Percentiles rank a stretch among this genome's conserved stretches.
Evolutionary conservation across 2,113 vertebrate genomes (phyloP).

Genomic region (human): GRCh38 chr2:188798501-188799000

Average conservation of each 20-base stretch:
- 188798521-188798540: conserved; percentile 5
- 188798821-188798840: neutral
- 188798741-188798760: neutral
- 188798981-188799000: neutral
- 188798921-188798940: neutral
- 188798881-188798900: neutral
- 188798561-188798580: neutral
- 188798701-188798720: neutral
- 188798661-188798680: neutral
- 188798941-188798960: neutral
- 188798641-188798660: neutral
- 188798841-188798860: neutral
- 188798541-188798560: conserved; percentile 35
- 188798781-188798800: neutral
- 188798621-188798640: neutral
- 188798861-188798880: conserved; percentile 27
- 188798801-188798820: neutral
- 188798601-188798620: neutral
- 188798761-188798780: neutral
- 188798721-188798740: no score
- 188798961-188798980: neutral
- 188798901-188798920: neutral
- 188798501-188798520: conserved; percentile 22
- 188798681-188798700: neutral
- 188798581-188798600: conserved; percentile 4